phyloP scores from a whole-genome alignment of 2,113 vertebrate genomes.

The Melospiza melodia region DNA sequence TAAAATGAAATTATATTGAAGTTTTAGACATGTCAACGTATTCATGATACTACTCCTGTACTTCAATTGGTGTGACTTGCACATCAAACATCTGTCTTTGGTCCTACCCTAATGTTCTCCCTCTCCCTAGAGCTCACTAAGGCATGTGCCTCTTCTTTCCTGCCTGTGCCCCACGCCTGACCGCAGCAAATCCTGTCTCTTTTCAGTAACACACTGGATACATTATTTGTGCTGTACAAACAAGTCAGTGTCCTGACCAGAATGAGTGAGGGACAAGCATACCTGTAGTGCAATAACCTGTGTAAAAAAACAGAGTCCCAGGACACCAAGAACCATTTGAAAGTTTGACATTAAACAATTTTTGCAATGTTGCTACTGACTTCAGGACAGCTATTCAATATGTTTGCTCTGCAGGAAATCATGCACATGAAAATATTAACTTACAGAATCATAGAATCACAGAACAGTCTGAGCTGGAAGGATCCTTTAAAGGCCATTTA shows the following conservation, averaged over 20 bases:
- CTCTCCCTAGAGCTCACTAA: neutral
- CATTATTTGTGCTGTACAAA: fast-evolving
- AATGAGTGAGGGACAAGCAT: neutral
- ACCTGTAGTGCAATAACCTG: neutral
- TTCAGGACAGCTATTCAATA: neutral
- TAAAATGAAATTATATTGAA: neutral
- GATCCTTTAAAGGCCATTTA: neutral
- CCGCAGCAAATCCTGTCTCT: neutral
- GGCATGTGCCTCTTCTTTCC: neutral
- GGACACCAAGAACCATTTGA: neutral
- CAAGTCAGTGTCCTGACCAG: neutral
- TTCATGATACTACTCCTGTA: neutral
- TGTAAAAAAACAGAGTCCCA: neutral
- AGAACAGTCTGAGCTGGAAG: neutral
- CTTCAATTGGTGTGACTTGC: neutral
- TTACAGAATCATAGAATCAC: neutral
- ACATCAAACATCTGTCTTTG: neutral
- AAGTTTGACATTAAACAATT: neutral
- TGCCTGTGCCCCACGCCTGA: neutral
- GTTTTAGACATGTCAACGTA: neutral
- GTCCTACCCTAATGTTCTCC: neutral
- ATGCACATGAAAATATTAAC: neutral
- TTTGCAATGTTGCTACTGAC: neutral
- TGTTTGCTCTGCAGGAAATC: neutral
- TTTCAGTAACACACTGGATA: neutral